Conservation (phyloP, 1,140 invertebrate genomes). For the Diabrotica virgifera region DNA sequence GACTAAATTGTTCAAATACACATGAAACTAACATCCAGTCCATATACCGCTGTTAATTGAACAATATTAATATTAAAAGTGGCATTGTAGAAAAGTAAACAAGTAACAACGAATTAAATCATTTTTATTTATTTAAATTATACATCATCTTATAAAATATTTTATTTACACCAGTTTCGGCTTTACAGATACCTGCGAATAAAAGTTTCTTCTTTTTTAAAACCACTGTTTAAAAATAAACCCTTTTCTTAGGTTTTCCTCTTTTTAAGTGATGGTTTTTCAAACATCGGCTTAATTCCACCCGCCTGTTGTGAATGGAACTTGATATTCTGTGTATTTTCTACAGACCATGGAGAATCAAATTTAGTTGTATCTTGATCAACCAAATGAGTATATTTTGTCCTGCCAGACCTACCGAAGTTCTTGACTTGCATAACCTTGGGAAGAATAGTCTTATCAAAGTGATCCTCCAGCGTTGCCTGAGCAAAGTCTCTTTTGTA, state of each 20-base stretch:
- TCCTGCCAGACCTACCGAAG: constrained; percentile 96
- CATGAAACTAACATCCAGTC: too few relatives aligned
- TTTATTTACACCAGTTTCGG: too few relatives aligned
- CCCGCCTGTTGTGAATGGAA: constrained; percentile 87
- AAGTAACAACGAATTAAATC: too few relatives aligned
- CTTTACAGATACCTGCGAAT: too few relatives aligned
- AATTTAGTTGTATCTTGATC: constrained; percentile 99
- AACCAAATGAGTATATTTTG: constrained; percentile 98
- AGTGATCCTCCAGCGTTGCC: constrained; percentile 97
- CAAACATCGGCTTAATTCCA: constrained; percentile 95
- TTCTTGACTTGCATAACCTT: constrained; percentile 99
- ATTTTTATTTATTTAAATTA: too few relatives aligned
- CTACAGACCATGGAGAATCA: constrained; percentile 94
- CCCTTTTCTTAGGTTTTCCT: constrained; percentile 49
- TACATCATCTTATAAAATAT: too few relatives aligned
- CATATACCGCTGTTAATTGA: too few relatives aligned
- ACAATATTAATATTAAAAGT: too few relatives aligned
- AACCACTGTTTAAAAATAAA: too few relatives aligned
- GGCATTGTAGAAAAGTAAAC: too few relatives aligned
- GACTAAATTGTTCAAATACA: too few relatives aligned
- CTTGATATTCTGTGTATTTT: constrained; percentile 86
- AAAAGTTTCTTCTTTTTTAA: too few relatives aligned
- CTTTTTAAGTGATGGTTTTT: constrained; percentile 76
- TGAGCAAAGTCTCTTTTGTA: constrained; percentile 93
- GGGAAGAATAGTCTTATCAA: constrained; percentile 97